Percentiles rank a stretch among this genome's conserved stretches.
phyloP scores from a whole-genome alignment of 2,113 vertebrate genomes.

The Chaetura pelagica region DNA sequence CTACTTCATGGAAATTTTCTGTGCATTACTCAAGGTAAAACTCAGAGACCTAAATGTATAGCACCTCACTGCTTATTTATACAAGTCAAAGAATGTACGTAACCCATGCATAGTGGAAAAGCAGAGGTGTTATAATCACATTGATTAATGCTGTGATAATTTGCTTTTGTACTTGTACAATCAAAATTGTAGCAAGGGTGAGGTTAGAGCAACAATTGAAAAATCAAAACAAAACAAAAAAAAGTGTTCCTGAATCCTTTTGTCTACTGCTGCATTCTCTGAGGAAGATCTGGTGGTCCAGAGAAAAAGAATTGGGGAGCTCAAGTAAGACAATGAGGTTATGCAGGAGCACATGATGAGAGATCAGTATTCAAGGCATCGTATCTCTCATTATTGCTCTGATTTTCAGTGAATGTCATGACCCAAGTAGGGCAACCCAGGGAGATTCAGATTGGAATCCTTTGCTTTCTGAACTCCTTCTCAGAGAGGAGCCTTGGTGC shows the following conservation, averaged over 20 bases:
- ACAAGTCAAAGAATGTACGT: accelerated
- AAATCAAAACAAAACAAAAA: neutral
- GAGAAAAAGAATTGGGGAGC: neutral
- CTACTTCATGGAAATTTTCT: neutral
- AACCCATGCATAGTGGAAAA: neutral
- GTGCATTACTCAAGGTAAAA: neutral
- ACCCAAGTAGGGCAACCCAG: no score
- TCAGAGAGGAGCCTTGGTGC: no score
- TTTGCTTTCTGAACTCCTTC: no score
- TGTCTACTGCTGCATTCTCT: neutral
- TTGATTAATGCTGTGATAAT: neutral
- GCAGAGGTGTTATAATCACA: neutral
- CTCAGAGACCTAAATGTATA: neutral
- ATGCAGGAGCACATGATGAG: neutral
- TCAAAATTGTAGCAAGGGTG: neutral
- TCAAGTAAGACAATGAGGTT: neutral
- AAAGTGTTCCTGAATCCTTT: neutral
- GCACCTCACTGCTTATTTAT: neutral
- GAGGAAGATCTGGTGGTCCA: neutral
- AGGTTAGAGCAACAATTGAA: neutral
- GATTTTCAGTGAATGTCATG: neutral
- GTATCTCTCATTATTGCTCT: neutral
- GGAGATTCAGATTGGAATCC: no score
- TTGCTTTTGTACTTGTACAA: neutral
- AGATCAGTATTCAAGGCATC: neutral